A percentile compares a stretch with the other conserved stretches of the same genome.
Conservation (phyloP, 2,888 invertebrate genomes). For the Oscheius sp. region DNA sequence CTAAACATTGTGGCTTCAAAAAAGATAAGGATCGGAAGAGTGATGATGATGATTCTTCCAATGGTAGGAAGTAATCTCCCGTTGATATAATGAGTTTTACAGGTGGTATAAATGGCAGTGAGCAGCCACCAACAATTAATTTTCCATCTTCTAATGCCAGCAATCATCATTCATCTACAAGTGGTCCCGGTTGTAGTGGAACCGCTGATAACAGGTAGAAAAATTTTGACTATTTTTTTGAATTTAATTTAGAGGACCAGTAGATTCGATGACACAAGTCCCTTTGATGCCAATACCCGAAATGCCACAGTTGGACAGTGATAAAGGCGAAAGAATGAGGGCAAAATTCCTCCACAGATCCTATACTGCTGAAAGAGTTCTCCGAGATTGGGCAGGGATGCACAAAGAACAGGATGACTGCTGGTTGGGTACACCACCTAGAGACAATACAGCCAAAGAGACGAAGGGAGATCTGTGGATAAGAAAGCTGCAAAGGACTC, state of each 20-base stretch:
- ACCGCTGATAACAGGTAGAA: neutral
- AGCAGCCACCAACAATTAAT: neutral
- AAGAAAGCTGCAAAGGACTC: constrained; percentile 44
- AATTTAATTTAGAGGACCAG: constrained; percentile 2
- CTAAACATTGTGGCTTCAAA: constrained; percentile 42
- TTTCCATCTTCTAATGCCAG: neutral
- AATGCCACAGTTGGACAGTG: constrained; percentile 56
- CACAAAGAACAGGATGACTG: constrained; percentile 24
- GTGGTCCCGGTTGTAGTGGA: neutral
- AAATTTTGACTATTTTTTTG: neutral
- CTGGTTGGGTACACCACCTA: constrained; percentile 54
- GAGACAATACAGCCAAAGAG: constrained; percentile 17
- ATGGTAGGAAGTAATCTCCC: neutral
- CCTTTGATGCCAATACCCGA: constrained; percentile 58
- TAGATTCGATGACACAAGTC: constrained; percentile 8
- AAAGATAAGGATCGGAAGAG: constrained; percentile 15
- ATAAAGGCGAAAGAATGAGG: constrained; percentile 41
- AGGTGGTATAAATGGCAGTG: constrained; percentile 15
- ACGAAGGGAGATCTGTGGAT: constrained; percentile 40
- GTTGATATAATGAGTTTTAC: neutral
- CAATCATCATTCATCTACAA: neutral
- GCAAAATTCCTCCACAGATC: constrained; percentile 44
- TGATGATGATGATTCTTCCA: constrained; percentile 36
- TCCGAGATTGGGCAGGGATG: constrained; percentile 43
- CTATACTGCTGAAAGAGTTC: constrained; percentile 44